Evolutionary conservation across 2,797 vertebrate species (phyloP), one percentile per base, ranked within the genome.

Genomic region (Spondyliosoma cantharus): DNA sequence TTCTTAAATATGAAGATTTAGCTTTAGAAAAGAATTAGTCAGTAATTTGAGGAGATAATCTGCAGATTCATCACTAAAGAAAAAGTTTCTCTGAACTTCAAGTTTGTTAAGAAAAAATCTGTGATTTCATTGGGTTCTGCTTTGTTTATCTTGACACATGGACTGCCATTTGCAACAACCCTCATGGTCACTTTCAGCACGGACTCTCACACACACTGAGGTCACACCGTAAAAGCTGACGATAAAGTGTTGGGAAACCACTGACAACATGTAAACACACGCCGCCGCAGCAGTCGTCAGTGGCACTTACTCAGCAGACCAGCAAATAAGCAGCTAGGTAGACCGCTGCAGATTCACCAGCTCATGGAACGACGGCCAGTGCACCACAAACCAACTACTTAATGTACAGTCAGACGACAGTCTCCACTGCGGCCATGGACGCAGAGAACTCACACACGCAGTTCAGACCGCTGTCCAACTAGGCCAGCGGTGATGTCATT

Each of bases 311-410:
- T 80, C 83, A 90, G 82, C 86, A 87, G 86, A 84, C 89, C 90
- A 89, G 89, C 69, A 92, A 94, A 94, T 92, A 85, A 91, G 91
- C 83, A 88, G 82, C 90, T 93, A 88, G 92, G 90, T 89, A 90
- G 76, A 93, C 91, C 89, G 13, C 92, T 84, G 78, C 37, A 80
- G 82, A 86, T 53, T 75, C 14, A 32, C 83, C 80, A 86, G 71
- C 74, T 86, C 84, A 79, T 76, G 78, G 76, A 90, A 85, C 68
- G 82, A 81, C 71, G 85, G 76, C 87, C 63, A 52, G 58, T 25
- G 27, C 22, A 87, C 93, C 93, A 72, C 92, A 91, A 87, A 71
- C 73, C 72, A 73, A 80, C 82, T 87, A 88, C 86, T 83, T 86
- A 86, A 77, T 59, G 75, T 82, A 91, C 88, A 78, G 71, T 90